Base-by-base conservation (phyloP, 1,140 invertebrate species). In the Leptinotarsa lineolata region DNA sequence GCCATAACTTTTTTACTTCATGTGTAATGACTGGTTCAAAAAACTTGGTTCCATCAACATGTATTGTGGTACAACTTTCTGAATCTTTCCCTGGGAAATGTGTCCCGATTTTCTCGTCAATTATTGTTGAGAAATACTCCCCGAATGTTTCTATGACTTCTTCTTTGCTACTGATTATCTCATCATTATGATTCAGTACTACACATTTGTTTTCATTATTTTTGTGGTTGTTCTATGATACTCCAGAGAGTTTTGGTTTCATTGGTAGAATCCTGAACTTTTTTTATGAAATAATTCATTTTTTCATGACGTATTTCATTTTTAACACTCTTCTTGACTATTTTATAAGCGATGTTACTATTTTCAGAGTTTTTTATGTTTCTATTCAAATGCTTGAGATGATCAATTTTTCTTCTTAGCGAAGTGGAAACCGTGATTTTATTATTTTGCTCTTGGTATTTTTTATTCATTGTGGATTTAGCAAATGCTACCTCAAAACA, bases 81-180 rank as follows among this genome's bases (percentile, higher is more conserved):
- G 61, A 20, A 24, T 63, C 4, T 18, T 63, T 63, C 8, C 20
- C 20, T 21, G 21, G 61, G 11, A 63, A 24, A 63, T 63, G 61
- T 12, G 15, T 63, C 18, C 20, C 0, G 61, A 63, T 63, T 63
- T 20, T 63, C 11, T 63, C 61, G 13, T 20, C 61, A 63, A 63
- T 63, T 24, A 30, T 63, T 63, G 21, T 63, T 12, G 61, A 63
- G 60, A 18, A 63, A 63, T 63, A 63, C 60, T 63, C 60, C 11
- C 18, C 20, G 20, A 63, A 63, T 16, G 15, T 63, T 63, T 63
- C 61, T 30, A 63, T 0, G 21, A 63, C 61, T 63, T 22, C 24
- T 63, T n/a, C 61, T n/a, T 60, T n/a, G 21, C 61, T 30, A 22
- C 60, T 63, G 60, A 63, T 63, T 63, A 21, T 22, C 60, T 63